A percentile compares a stretch with the other conserved stretches of the same genome.
Evolutionary conservation across 2,113 vertebrate genomes (phyloP).

Genomic region (Istiophorus platypterus): DNA sequence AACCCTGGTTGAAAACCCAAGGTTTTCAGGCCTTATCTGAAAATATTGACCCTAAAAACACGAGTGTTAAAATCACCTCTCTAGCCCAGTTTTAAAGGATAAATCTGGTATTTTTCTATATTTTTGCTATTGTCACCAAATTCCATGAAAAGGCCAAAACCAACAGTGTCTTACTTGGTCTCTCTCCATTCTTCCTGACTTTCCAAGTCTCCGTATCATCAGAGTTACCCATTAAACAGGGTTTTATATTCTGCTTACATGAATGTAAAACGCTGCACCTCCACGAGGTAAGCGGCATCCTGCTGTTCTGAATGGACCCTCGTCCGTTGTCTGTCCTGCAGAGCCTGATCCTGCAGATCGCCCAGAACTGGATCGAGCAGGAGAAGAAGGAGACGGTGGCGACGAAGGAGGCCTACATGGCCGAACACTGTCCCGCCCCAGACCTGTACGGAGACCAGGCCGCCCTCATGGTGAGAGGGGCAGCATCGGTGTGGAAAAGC

Average conservation of each 20-base stretch:
- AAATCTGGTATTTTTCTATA: no score
- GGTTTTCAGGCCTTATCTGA: no score
- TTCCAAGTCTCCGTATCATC: no score
- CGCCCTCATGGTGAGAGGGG: slow-evolving; percentile 68
- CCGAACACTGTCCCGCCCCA: slow-evolving; percentile 30
- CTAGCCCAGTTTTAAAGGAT: no score
- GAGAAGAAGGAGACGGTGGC: neutral
- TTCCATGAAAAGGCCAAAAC: no score
- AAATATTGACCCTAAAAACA: no score
- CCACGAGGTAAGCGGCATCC: neutral
- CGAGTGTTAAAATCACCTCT: no score
- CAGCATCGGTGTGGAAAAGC: neutral
- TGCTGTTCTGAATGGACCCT: neutral
- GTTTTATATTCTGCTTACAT: no score
- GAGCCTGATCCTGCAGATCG: slow-evolving; percentile 75
- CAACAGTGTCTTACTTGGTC: no score
- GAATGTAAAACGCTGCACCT: neutral
- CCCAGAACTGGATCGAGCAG: slow-evolving; percentile 55
- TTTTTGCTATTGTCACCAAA: no score
- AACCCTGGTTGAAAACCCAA: neutral
- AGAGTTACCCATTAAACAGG: no score
- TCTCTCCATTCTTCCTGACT: no score
- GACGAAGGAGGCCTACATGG: slow-evolving; percentile 63
- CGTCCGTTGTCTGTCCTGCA: slow-evolving; percentile 11
- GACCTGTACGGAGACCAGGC: slow-evolving; percentile 45